Conservation (phyloP, 2,888 invertebrate species). For the Eueremaeus valkanovi region DNA sequence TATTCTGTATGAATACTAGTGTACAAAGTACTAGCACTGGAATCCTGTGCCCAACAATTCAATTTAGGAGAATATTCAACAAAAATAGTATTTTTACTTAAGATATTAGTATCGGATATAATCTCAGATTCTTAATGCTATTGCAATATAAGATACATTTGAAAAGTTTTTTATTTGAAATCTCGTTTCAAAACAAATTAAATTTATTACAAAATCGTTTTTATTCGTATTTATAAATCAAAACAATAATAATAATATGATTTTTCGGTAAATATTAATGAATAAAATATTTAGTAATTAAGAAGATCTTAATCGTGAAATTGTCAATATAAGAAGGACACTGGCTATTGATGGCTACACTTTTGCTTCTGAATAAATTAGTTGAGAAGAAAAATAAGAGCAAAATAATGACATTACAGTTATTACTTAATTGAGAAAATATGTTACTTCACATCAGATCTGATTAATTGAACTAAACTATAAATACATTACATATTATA, state of each 20-base stretch:
- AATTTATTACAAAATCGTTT: neutral
- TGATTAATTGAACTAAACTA: constrained; percentile 7
- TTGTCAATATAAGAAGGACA: neutral
- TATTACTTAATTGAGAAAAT: constrained; percentile 2
- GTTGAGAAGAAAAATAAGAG: neutral
- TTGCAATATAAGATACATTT: too few relatives aligned
- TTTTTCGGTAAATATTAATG: constrained; percentile 5
- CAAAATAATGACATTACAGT: neutral
- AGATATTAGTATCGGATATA: too few relatives aligned
- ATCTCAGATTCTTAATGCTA: too few relatives aligned
- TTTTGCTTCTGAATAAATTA: neutral
- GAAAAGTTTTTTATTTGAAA: too few relatives aligned
- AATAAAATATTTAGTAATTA: too few relatives aligned
- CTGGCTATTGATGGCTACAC: neutral
- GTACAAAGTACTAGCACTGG: too few relatives aligned
- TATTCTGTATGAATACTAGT: too few relatives aligned
- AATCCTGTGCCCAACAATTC: too few relatives aligned
- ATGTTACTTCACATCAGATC: neutral
- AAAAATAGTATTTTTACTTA: too few relatives aligned
- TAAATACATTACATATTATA: neutral
- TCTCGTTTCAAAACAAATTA: too few relatives aligned
- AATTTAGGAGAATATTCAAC: too few relatives aligned
- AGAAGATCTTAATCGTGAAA: neutral
- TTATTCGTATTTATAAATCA: neutral
- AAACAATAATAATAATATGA: neutral